Conservation (phyloP, 1,140 invertebrate species). For the Steinernema feltiae region DNA sequence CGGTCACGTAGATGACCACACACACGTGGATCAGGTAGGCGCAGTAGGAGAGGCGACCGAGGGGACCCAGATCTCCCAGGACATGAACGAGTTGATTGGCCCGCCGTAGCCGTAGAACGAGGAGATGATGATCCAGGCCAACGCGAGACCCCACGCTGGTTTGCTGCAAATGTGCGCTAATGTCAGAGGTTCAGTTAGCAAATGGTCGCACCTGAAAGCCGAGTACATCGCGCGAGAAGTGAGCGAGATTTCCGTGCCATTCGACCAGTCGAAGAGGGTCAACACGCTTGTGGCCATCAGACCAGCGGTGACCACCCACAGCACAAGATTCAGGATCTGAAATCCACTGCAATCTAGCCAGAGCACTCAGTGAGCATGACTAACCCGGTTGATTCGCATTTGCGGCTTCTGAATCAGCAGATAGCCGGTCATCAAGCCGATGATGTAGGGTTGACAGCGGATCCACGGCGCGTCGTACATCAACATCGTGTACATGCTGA, state of each 20-base stretch:
- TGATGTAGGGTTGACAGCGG: conserved; percentile 9
- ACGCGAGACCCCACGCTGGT: conserved; percentile 72
- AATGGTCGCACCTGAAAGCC: neutral
- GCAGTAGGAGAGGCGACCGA: conserved; percentile 17
- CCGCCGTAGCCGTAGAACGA: conserved; percentile 78
- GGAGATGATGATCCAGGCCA: conserved; percentile 77
- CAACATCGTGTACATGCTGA: conserved; percentile 17
- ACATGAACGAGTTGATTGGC: conserved; percentile 49
- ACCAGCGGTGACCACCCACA: conserved; percentile 12
- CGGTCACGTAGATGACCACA: conserved; percentile 18
- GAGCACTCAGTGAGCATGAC: neutral
- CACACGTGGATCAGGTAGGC: conserved; percentile 20
- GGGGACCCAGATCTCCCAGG: conserved; percentile 8
- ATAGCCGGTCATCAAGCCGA: conserved; percentile 23
- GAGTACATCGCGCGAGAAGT: conserved; percentile 62
- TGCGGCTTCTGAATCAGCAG: conserved; percentile 12
- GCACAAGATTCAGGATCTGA: conserved; percentile 17
- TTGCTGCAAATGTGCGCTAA: too few species aligned
- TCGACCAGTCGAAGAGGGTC: conserved; percentile 10
- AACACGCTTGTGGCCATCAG: neutral
- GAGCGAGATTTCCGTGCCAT: conserved; percentile 61
- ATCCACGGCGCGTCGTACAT: conserved; percentile 23
- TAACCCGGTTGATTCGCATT: conserved; percentile 11
- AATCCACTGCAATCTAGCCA: neutral
- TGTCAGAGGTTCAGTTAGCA: too few species aligned